phyloP scores from a whole-genome alignment of 2,888 invertebrate species.

The Synergus itoensis region DNA sequence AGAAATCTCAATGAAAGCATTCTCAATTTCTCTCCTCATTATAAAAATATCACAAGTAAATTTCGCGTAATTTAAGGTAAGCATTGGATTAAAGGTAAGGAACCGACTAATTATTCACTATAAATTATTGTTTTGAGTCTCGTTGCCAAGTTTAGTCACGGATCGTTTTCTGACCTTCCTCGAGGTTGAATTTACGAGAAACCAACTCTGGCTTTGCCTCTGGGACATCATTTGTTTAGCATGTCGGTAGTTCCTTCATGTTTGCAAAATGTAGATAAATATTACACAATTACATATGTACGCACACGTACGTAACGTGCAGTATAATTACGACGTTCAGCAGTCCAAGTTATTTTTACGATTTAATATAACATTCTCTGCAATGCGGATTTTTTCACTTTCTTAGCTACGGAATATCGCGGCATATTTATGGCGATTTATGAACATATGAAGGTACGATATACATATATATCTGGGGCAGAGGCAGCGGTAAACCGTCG shows the following conservation, averaged over 20 bases:
- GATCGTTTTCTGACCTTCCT: conserved; percentile 32
- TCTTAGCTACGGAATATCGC: neutral
- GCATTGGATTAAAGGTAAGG: neutral
- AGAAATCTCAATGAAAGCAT: neutral
- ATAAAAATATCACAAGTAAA: neutral
- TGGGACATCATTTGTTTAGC: conserved; percentile 14
- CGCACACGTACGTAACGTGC: neutral
- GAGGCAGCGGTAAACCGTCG: conserved; percentile 3
- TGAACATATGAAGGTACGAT: conserved; percentile 1
- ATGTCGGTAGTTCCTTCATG: conserved; percentile 17
- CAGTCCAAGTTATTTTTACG: conserved; percentile 16
- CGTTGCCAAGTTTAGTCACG: conserved; percentile 30
- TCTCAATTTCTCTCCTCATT: neutral
- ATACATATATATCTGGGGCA: conserved; percentile 17
- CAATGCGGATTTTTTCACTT: neutral
- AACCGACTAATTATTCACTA: conserved; percentile 15
- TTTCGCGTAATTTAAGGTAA: neutral
- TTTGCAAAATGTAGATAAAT: conserved; percentile 16
- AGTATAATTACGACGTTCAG: conserved; percentile 20
- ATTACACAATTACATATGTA: neutral
- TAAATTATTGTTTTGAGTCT: conserved; percentile 20
- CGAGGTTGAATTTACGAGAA: conserved; percentile 29
- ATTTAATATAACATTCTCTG: neutral
- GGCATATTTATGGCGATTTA: conserved; percentile 7
- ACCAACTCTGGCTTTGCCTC: conserved; percentile 12